Evolutionary conservation across 1,140 invertebrate genomes (phyloP).

Genomic region (Saccostrea glomerata): DNA sequence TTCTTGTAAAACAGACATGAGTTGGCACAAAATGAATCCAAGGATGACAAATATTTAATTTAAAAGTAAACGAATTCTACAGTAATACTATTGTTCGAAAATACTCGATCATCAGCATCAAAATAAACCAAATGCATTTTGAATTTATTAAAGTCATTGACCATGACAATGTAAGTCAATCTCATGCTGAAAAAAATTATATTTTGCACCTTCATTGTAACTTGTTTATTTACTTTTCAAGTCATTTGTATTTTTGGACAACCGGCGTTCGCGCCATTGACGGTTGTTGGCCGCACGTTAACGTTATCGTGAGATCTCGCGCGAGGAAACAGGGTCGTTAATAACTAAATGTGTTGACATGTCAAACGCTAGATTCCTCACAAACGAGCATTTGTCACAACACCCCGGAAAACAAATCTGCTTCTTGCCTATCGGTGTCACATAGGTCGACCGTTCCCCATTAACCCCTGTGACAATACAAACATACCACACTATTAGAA

Average conservation of each 20-base stretch:
- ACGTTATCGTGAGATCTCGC: constrained; percentile 11
- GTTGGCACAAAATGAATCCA: background rate
- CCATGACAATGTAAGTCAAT: background rate
- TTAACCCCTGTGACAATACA: background rate
- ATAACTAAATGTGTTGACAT: background rate
- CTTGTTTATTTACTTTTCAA: constrained; percentile 4
- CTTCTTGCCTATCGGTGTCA: background rate
- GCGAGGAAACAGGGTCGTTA: constrained; percentile 3
- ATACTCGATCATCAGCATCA: background rate
- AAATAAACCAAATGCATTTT: background rate
- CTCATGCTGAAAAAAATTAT: background rate
- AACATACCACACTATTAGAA: constrained; percentile 11
- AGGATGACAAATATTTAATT: background rate
- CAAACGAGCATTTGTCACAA: constrained; percentile 24
- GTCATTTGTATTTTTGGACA: background rate
- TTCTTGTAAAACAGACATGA: background rate
- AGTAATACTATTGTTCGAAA: background rate
- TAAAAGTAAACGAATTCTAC: background rate
- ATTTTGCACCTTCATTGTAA: background rate
- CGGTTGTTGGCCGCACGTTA: constrained; percentile 2
- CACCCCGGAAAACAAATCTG: constrained; percentile 10
- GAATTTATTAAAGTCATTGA: background rate
- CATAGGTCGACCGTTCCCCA: background rate
- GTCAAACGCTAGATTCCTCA: constrained; percentile 16
- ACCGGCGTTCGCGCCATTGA: background rate